Base-by-base conservation (phyloP, 1,140 invertebrate species). In the Eumaeus atala region DNA sequence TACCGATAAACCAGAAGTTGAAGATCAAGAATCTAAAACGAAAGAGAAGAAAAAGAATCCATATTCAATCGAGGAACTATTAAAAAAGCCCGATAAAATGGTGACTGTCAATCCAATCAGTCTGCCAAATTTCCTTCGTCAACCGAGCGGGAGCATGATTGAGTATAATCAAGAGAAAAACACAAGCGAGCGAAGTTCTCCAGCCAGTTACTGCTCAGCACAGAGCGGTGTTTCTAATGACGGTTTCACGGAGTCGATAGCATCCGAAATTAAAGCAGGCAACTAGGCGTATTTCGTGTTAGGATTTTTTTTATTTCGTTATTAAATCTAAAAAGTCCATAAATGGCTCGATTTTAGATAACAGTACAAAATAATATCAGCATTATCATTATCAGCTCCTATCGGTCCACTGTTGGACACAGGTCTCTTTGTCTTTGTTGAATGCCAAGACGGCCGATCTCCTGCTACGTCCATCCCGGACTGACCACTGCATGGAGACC, bases 1-100 rank as follows among this genome's bases (percentile, higher is more conserved):
- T n/a, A 73, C 89, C 9, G 90, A 91, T 59, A 89, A 90, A 62
- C 90, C 90, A 28, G 90, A 91, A 42, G 77, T 87, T 16, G 90
- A 91, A 17, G 90, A 91, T 10, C 87, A 87, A 55, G 74, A 84
- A 18, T 62, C 66, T 50, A 79, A 74, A 66, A 67, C 72, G 6
- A 71, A 77, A 62, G 87, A 86, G 54, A 92, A 90, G 64, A 95
- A 94, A 75, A 91, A 91, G 48, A 95, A 95, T 80, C 93, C 94
- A 0, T 95, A 95, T 72, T 95, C 94, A 0, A 96, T 96, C 67
- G 95, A 96, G 71, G 95, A 95, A 71, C 72, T 96, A 6, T 69
- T 96, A 4, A 95, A 95, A 67, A 95, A 95, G 60, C 93, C 93
- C 7, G 91, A 92, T 54, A 92, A 91, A 63, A 81, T 87, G 48